Base-by-base conservation (phyloP, 2,888 invertebrate species). In the Microctonus aethiopoides region DNA sequence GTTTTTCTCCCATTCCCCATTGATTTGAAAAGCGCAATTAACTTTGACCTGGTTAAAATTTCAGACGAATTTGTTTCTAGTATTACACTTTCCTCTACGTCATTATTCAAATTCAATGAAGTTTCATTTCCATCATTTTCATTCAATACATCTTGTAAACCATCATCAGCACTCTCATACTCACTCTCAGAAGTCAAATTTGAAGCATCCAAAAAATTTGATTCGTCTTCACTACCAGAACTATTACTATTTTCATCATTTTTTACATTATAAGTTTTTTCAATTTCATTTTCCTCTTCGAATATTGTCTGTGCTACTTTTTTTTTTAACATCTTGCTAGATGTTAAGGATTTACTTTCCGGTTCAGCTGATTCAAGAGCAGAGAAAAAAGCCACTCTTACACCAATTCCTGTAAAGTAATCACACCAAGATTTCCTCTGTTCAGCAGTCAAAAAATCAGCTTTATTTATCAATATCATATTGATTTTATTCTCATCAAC, bases 401-500 rank as follows among this genome's bases (percentile, higher is more conserved):
- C 89, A 68, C 91, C 87, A 24, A 91, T 87, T 70, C 89, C 87
- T 66, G 91, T 89, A 83, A 98, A 98, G 88, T 96, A 96, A 66
- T 93, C 89, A 0, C 94, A 93, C 98, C 98, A 99, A 66, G 88
- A 87, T 78, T 91, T 87, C 74, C 98, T 90, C 85, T 98, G 98
- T 75, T 90, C 87, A 56, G 91, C 89, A 0, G 92, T 95, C 16
- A 98, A 89, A 81, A 95, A 92, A 86, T 99, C 99, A 0, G 99
- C 95, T 86, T 99, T 99, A 87, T 99, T 99, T 26, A 99, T 88
- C 34, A 99, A 88, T 36, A 99, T 89, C 82, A 98, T 88, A 84
- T 94, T 95, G 72, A 90, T 87, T 84, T 97, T 96, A 20, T 89
- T 84, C 0, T 87, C 77, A 76, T 92, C 89, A 0, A 95, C 90